These are phyloP conservation scores for Solenopsis fugax DNA, from an alignment of 1,140 invertebrate genomes.

Conservation along the genomic window DNA sequence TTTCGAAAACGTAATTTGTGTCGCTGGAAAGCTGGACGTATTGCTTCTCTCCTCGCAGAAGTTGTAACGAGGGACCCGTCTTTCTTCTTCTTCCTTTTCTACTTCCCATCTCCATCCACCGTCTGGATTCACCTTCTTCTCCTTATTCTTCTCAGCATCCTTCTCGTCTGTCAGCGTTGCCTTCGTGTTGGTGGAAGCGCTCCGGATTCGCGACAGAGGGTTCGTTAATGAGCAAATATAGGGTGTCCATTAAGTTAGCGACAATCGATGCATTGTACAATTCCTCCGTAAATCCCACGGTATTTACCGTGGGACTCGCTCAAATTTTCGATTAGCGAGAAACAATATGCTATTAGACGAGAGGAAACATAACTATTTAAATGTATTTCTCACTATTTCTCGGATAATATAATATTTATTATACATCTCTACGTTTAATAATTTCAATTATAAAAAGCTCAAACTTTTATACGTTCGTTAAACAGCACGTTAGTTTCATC, in stretches of 20 bases:
- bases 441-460: neutral
- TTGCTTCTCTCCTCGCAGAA: constrained; percentile 76
- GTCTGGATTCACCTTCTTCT: constrained; percentile 71
- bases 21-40: constrained; percentile 68
- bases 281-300: constrained; percentile 49
- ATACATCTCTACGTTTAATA: neutral
- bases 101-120: constrained; percentile 68
- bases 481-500: neutral
- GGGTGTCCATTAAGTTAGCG: constrained; percentile 80
- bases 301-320: constrained; percentile 45
- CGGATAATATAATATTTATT: neutral
- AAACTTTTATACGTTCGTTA: neutral
- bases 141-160: constrained; percentile 72
- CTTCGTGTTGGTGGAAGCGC: constrained; percentile 77
- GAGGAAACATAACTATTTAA: constrained; percentile 3
- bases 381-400: neutral
- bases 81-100: constrained; percentile 53
- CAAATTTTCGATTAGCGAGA: constrained; percentile 47
- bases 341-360: neutral
- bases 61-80: constrained; percentile 70
- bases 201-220: constrained; percentile 81
- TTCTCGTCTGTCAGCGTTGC: constrained; percentile 69
- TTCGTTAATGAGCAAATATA: constrained; percentile 84
- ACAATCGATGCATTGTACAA: constrained; percentile 69
- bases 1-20: constrained; percentile 75